These are phyloP conservation scores for Candidula unifasciata DNA, from an alignment of 2,888 invertebrate species.

Conservation along the genomic window DNA sequence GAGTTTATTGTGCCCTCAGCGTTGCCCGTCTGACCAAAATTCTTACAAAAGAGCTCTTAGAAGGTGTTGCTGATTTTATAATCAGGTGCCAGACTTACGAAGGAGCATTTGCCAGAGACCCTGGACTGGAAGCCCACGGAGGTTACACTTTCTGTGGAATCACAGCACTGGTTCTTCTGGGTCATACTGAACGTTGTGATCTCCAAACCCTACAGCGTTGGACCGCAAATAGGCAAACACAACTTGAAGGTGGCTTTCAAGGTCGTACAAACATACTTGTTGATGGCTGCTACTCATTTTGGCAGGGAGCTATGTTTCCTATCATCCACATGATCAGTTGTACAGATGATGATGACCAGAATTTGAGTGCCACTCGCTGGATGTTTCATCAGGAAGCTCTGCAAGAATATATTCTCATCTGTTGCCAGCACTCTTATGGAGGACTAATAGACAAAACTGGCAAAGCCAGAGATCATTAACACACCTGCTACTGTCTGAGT, in stretches of 20 bases:
- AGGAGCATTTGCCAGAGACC: constrained; percentile 96
- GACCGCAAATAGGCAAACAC: constrained; percentile 94
- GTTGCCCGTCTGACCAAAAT: constrained; percentile 92
- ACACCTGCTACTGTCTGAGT: constrained; percentile 96
- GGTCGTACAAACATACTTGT: constrained; percentile 98
- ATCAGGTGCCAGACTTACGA: constrained; percentile 97
- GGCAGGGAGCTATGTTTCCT: constrained; percentile 96
- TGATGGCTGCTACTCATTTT: constrained; percentile 99
- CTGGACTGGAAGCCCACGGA: constrained; percentile 98
- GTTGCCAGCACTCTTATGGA: constrained; percentile 90
- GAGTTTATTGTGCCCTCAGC: constrained; percentile 96
- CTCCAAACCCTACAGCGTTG: constrained; percentile 87
- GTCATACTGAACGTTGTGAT: constrained; percentile 86
- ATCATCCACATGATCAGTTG: constrained; percentile 83
- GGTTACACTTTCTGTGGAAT: constrained; percentile 99
- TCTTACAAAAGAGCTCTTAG: constrained; percentile 86
- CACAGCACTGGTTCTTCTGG: constrained; percentile 90
- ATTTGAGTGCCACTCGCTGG: constrained; percentile 79
- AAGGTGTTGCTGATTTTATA: constrained; percentile 94
- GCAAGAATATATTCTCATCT: constrained; percentile 95
- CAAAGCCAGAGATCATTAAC: constrained; percentile 94
- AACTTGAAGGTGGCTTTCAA: constrained; percentile 94
- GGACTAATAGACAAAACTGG: constrained; percentile 97
- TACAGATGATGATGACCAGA: constrained; percentile 61
- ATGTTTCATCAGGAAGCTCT: constrained; percentile 89